These are phyloP conservation scores for Chromobotia macracanthus DNA, from an alignment of 2,797 vertebrate species.

Conservation along the genomic window DNA sequence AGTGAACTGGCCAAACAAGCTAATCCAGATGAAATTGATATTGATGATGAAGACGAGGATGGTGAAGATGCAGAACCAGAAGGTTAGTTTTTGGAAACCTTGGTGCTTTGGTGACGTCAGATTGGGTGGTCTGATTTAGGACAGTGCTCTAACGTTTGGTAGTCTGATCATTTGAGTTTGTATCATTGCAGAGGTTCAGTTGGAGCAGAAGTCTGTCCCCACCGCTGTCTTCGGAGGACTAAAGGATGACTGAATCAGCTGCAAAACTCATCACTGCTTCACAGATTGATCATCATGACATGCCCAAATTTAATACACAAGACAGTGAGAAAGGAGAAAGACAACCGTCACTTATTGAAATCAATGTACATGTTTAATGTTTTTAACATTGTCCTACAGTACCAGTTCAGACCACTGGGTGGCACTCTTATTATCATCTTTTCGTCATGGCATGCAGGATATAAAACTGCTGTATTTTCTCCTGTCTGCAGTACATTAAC, in stretches of 20 bases:
- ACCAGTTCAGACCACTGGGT: constrained; percentile 62
- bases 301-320: not conserved
- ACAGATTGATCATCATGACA: not conserved
- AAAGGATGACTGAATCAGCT: constrained; percentile 77
- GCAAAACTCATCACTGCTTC: not conserved
- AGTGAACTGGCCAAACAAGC: constrained; percentile 86
- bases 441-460: not conserved
- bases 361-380: not conserved
- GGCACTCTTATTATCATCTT: constrained; percentile 60
- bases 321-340: constrained; percentile 1
- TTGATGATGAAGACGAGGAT: constrained; percentile 82
- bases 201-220: constrained; percentile 90
- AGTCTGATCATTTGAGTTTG: constrained; percentile 9
- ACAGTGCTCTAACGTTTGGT: not conserved
- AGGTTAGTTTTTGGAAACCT: constrained; percentile 71
- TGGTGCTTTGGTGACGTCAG: not conserved
- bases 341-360: constrained; percentile 24
- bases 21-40: constrained; percentile 92
- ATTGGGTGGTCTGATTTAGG: constrained; percentile 8
- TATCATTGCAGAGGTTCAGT: constrained; percentile 82
- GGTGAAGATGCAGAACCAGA: constrained; percentile 87
- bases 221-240: constrained; percentile 90
- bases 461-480: not conserved
- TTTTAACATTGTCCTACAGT: not conserved
- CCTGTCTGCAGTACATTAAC: constrained; percentile 5